These are phyloP conservation scores for Percopsis omiscomaycus DNA, from an alignment of 2,797 vertebrate species.

Conservation along the genomic window DNA sequence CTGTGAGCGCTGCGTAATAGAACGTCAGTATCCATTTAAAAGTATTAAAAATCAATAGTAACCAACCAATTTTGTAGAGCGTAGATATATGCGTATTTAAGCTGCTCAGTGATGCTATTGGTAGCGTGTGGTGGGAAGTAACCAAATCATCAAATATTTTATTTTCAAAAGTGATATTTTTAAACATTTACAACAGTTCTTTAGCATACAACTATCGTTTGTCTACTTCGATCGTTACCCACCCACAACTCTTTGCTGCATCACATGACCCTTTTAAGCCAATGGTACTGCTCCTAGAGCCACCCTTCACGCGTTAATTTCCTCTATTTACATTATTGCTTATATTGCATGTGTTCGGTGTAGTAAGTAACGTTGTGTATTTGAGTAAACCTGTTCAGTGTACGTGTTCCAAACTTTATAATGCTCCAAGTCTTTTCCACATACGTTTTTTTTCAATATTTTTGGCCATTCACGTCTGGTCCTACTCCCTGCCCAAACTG, in stretches of 20 bases:
- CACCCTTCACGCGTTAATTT: slow-evolving; percentile 64
- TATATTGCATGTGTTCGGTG: slow-evolving; percentile 74
- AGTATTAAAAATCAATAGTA: slow-evolving; percentile 53
- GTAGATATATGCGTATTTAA: slow-evolving; percentile 65
- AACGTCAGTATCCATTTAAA: slow-evolving; percentile 58
- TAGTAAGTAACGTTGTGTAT: slow-evolving; percentile 59
- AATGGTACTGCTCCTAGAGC: slow-evolving; percentile 75
- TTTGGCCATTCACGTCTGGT: slow-evolving; percentile 65
- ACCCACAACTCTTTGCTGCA: slow-evolving; percentile 69
- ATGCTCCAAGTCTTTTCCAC: slow-evolving; percentile 64
- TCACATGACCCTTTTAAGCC: slow-evolving; percentile 77
- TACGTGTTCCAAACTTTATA: slow-evolving; percentile 46
- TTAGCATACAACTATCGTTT: slow-evolving; percentile 53
- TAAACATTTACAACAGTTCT: slow-evolving; percentile 53
- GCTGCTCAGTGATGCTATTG: slow-evolving; percentile 76
- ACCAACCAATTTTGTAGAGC: slow-evolving; percentile 60
- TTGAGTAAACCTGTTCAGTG: slow-evolving; percentile 66
- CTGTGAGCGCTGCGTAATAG: slow-evolving; percentile 74
- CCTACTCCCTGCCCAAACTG: slow-evolving; percentile 59
- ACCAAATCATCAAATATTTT: slow-evolving; percentile 57
- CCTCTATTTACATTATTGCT: slow-evolving; percentile 65
- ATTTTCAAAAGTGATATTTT: slow-evolving; percentile 40
- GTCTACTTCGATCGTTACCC: slow-evolving; percentile 59
- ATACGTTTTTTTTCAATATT: slow-evolving; percentile 51
- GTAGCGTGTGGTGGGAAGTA: slow-evolving; percentile 75